Base-by-base conservation (phyloP, 2,888 invertebrate genomes). In the Siphonodentalium dalli region DNA sequence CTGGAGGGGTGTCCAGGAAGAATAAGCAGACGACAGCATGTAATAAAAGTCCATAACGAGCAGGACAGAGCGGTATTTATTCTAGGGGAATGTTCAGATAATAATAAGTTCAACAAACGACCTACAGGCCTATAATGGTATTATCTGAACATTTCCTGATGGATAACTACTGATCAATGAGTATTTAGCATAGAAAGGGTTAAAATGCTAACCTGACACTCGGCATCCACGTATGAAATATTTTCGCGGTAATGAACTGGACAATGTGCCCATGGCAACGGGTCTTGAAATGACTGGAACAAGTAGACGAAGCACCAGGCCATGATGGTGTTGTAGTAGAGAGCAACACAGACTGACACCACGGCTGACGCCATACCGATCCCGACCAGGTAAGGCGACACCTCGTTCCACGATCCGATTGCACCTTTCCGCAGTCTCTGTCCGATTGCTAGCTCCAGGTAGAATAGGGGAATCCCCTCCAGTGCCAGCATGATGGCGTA, bases 301-400 rank as follows among this genome's bases (percentile, higher is more conserved):
- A 94, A 86, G 78, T 93, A 94, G 83, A 88, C 93, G 85, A 94
- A 90, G 77, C 93, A 93, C 95, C 95, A 96, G 42, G 94, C 93
- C 75, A 96, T 94, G 81, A 96, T 95, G 68, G 94, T 93, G 78
- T 95, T 96, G 85, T 96, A 96, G 84, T 96, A 96, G 44, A 95
- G 84, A 1, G 92, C 91, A 53, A 96, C 93, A 83, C 93, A 91
- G 70, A 94, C 89, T 3, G 94, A 92, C 59, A 94, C 93, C 58
- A 93, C 86, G 74, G 93, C 92, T 65, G 92, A 91, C 45, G 93
- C 90, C 66, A 95, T 91, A 46, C 95, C 95, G 69, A 96, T 92
- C 46, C 95, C 95, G 11, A 94, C 94, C 52, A 95, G 84, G 90
- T 93, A 91, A 0, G 74, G 95, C 81, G 94, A 93, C 75, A 95